Conservation (phyloP, 2,888 invertebrate genomes). For the Cerastoderma edule region DNA sequence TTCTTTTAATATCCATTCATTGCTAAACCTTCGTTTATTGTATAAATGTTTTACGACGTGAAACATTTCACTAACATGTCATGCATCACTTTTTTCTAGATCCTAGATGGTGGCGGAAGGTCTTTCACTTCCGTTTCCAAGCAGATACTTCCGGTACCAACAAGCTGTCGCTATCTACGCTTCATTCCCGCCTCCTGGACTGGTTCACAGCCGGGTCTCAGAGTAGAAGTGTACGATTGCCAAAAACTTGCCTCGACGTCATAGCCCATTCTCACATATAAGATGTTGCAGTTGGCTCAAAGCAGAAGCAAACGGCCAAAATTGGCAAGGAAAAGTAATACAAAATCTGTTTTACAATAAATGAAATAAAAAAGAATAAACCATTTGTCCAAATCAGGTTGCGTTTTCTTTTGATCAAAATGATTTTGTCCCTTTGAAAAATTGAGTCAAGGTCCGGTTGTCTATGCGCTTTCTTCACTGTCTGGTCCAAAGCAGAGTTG, state of each 20-base stretch:
- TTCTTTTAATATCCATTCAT: background rate
- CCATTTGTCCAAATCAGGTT: too few species aligned
- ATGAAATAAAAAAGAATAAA: too few species aligned
- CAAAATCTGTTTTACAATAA: too few species aligned
- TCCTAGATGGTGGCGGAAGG: constrained; percentile 54
- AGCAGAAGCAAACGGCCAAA: too few species aligned
- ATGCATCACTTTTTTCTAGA: constrained; percentile 32
- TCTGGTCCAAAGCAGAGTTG: too few species aligned
- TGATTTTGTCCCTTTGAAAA: too few species aligned
- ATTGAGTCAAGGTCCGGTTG: too few species aligned
- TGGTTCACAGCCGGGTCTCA: constrained; percentile 58
- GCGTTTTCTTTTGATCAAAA: too few species aligned
- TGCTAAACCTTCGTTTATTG: background rate
- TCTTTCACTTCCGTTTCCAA: constrained; percentile 40
- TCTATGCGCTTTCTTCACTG: too few species aligned
- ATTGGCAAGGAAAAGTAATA: too few species aligned
- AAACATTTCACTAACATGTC: background rate
- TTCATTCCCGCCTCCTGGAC: constrained; percentile 55
- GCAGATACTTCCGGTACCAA: constrained; percentile 48
- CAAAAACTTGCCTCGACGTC: constrained; percentile 28
- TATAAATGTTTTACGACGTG: background rate
- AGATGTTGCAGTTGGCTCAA: too few species aligned
- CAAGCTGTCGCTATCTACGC: constrained; percentile 59
- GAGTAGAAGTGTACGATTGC: constrained; percentile 65
- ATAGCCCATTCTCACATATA: too few species aligned